Base-by-base conservation (phyloP, 2,113 vertebrate species). In the Neodon shergylaensis region DNA sequence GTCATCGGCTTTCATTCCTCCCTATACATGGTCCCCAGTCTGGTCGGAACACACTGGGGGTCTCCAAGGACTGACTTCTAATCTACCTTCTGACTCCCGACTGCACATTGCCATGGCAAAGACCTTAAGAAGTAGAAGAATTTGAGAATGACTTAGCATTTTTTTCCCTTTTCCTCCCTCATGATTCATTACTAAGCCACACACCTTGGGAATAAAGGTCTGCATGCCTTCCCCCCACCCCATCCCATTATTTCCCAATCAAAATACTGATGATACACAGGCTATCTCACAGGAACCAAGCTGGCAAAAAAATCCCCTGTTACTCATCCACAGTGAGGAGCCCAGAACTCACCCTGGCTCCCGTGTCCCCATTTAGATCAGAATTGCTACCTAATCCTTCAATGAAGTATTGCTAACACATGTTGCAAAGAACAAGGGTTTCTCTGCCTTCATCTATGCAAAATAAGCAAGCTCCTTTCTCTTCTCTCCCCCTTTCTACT, bases 281-380 rank as follows among this genome's bases (percentile, higher is more conserved):
- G 36, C 42, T 90, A 36, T 93, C 92, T 95, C 92, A 82, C 33
- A 91, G 93, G 63, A 95, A 91, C 84, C 61, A 91, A 93, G 88
- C 76, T 76, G 90, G 96, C 94, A 94, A 95, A 88, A 54, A 96
- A 96, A 96, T 92, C 61, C 65, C 66, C 65, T 47, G 70, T 94
- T 93, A 95, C 61, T 97, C 95, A 95, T 90, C 88, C 65, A 52
- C 65, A 91, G 83, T 47, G 36, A 94, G 47, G 68, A 94, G n/a
- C 91, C 68, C 61, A 94, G 88, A 91, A 89, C 78, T 95, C 96
- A 97, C 94, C 44, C 52, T 86, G 93, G 13, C 31, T 84, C 77
- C 88, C n/a, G 0, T 44, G 36, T n/a, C 21, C 61, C 42, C 42
- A 8, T 24, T 26, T 42, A 31, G 42, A n/a, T 21, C 9, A 94